A percentile compares a stretch with the other conserved stretches of the same genome.
Evolutionary conservation across 2,113 vertebrate genomes (phyloP).

Genomic region (Engystomops pustulosus): DNA sequence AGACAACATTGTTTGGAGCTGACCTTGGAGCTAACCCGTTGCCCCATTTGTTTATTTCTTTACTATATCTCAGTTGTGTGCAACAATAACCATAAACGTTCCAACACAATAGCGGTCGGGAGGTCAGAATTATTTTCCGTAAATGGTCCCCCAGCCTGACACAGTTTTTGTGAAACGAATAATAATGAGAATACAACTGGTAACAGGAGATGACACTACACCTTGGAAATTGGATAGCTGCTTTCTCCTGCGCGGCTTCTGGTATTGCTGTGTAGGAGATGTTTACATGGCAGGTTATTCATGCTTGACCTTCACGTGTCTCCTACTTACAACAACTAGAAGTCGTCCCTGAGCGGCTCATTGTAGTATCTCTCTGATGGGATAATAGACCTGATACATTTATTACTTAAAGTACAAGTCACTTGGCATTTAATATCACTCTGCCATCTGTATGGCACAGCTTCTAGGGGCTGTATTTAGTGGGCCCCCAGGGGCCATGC

Average conservation of each 20-base stretch:
- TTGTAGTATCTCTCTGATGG: neutral
- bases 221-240: neutral
- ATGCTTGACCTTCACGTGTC: neutral
- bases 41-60: no score
- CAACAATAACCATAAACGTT: no score
- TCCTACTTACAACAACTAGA: neutral
- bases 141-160: neutral
- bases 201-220: neutral
- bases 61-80: no score
- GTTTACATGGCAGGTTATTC: neutral
- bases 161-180: neutral
- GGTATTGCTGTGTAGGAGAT: neutral
- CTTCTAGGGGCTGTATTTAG: neutral
- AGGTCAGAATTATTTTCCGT: neutral
- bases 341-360: neutral
- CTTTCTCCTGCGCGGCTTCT: neutral
- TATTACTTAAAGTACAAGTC: neutral
- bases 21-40: no score
- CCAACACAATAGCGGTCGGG: no score
- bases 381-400: constrained; percentile 17
- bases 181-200: neutral
- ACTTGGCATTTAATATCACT: constrained; percentile 11
- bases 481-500: neutral
- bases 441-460: neutral
- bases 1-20: no score